Evolutionary conservation across 2,797 vertebrate species (phyloP).

Genomic region (Hipposideros larvatus): DNA sequence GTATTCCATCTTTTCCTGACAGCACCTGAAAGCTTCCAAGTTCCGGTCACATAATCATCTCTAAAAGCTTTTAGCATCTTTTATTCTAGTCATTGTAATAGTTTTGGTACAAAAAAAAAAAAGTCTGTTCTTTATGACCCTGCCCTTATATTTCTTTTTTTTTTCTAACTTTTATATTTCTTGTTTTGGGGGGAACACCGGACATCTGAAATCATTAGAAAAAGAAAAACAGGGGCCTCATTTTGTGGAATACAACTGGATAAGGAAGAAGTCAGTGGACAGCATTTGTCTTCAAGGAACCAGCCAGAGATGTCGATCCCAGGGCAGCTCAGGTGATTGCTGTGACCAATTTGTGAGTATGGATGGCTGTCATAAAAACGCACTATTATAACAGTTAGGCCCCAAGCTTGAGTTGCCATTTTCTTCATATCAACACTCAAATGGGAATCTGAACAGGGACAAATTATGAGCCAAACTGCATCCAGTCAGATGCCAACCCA

Average conservation of each 20-base stretch:
- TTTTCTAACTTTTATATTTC: background rate
- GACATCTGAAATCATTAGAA: background rate
- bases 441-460: background rate
- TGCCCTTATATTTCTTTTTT: background rate
- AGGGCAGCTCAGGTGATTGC: background rate
- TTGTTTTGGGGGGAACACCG: background rate
- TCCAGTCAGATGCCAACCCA: accelerated
- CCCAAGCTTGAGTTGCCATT: background rate
- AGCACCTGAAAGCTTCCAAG: background rate
- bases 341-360: background rate
- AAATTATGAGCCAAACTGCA: background rate
- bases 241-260: background rate
- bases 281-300: background rate
- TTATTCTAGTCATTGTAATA: background rate
- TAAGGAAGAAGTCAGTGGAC: background rate
- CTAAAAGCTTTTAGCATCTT: background rate
- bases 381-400: background rate
- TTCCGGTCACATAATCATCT: background rate
- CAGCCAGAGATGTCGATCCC: background rate
- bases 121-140: background rate
- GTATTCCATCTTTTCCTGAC: background rate
- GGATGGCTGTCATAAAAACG: background rate
- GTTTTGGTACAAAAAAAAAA: background rate
- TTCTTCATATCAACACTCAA: background rate
- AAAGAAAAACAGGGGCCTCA: background rate